A percentile compares a stretch with the other conserved stretches of the same genome.
These are phyloP conservation scores for Todus mexicanus DNA, from an alignment of 2,797 vertebrate species.

Conservation along the genomic window DNA sequence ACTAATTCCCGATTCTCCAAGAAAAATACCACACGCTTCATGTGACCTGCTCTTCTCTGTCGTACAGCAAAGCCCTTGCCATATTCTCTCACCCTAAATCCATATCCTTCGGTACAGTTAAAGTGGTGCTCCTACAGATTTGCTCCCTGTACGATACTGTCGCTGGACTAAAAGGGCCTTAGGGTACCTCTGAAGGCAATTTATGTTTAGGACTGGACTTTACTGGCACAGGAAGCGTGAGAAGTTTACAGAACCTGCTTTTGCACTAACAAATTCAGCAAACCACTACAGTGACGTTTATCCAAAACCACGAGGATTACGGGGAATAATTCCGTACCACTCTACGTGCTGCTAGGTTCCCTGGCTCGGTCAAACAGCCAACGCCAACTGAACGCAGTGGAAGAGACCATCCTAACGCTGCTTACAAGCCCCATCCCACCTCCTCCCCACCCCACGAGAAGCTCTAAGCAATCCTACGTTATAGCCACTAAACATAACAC, in stretches of 20 bases:
- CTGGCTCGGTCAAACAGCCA: slow-evolving; percentile 71
- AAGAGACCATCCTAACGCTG: slow-evolving; percentile 63
- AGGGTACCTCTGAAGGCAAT: slow-evolving; percentile 55
- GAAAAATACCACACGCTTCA: slow-evolving; percentile 65
- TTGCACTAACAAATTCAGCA: slow-evolving; percentile 74
- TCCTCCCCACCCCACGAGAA: slow-evolving; percentile 57
- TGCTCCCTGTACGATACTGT: slow-evolving; percentile 40
- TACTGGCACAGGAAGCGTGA: slow-evolving; percentile 48
- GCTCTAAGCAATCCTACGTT: slow-evolving; percentile 72
- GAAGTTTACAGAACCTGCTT: slow-evolving; percentile 63
- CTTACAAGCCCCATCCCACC: slow-evolving; percentile 51
- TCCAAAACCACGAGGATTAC: slow-evolving; percentile 59
- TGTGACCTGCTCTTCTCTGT: slow-evolving; percentile 48
- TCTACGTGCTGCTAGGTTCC: slow-evolving; percentile 54
- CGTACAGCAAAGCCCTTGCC: slow-evolving; percentile 59
- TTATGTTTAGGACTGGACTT: slow-evolving; percentile 46
- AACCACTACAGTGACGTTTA: slow-evolving; percentile 68
- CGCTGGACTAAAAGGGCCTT: slow-evolving; percentile 53
- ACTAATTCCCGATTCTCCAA: slow-evolving; percentile 68
- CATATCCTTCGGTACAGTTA: slow-evolving; percentile 51
- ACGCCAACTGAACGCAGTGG: slow-evolving; percentile 68
- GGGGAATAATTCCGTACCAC: slow-evolving; percentile 65
- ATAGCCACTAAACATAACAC: slow-evolving; percentile 72
- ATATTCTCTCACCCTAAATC: slow-evolving; percentile 60
- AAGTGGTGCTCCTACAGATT: not conserved